Conservation (phyloP, 2,113 vertebrate genomes). For the Paradisaea rubra region DNA sequence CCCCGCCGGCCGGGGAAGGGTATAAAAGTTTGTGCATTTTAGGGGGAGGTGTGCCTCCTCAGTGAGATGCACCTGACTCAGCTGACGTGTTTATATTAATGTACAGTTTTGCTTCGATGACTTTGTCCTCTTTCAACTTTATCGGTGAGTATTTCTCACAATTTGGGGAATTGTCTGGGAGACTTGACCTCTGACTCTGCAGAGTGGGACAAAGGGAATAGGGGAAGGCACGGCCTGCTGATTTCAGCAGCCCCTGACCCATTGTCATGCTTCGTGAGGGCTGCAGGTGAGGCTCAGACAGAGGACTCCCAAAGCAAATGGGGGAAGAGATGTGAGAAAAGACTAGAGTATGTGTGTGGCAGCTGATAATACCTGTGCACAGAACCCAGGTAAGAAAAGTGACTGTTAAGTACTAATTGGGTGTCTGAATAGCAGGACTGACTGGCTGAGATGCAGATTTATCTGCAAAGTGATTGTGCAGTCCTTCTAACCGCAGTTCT, state of each 20-base stretch:
- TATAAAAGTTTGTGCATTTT: neutral
- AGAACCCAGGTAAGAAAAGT: neutral
- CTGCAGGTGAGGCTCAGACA: neutral
- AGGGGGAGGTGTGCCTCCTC: neutral
- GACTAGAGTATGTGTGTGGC: neutral
- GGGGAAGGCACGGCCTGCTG: neutral
- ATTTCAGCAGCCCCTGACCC: neutral
- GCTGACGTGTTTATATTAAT: neutral
- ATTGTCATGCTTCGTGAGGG: neutral
- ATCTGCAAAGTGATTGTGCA: neutral
- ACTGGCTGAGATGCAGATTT: neutral
- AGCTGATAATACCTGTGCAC: neutral
- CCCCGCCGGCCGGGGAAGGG: rapidly evolving
- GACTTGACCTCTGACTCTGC: neutral
- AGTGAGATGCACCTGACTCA: neutral
- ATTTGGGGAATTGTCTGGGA: neutral
- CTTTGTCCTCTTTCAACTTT: neutral
- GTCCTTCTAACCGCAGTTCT: neutral
- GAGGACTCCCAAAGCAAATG: neutral
- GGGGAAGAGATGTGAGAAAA: neutral
- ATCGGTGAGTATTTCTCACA: neutral
- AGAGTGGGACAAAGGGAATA: rapidly evolving
- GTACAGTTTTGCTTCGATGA: neutral
- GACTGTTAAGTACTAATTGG: neutral
- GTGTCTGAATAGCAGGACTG: neutral